Percentiles rank a stretch among this genome's conserved stretches.
Evolutionary conservation across 1,140 invertebrate genomes (phyloP).

Genomic region (Ceratina australensis): DNA sequence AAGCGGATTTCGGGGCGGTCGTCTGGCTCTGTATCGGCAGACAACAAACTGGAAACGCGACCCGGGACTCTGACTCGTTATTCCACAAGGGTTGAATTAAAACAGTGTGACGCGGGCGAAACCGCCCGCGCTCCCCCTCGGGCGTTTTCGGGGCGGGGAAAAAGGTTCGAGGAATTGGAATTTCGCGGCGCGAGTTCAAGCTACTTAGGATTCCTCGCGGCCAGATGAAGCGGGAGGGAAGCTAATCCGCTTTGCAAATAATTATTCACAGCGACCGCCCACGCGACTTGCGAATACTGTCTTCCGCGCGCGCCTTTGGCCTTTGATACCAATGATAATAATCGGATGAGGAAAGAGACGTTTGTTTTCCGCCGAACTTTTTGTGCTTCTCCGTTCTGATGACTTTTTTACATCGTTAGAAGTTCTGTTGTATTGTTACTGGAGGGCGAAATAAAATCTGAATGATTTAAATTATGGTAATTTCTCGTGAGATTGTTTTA

Average conservation of each 20-base stretch:
- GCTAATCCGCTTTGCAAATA: conserved; percentile 42
- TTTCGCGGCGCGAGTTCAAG: conserved; percentile 18
- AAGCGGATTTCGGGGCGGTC: conserved; percentile 58
- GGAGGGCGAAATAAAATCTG: background rate
- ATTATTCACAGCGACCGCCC: conserved; percentile 34
- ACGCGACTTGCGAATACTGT: background rate
- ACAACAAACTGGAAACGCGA: conserved; percentile 15
- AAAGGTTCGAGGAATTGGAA: conserved; percentile 7
- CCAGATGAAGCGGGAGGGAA: conserved; percentile 31
- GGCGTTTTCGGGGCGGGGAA: background rate
- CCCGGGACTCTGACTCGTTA: conserved; percentile 18
- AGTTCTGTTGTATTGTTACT: too few species aligned
- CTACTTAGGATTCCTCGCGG: conserved; percentile 29
- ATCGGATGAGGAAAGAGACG: too few species aligned
- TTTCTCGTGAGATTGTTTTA: too few species aligned
- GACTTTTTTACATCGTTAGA: too few species aligned
- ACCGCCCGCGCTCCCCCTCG: too few species aligned
- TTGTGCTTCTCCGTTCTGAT: too few species aligned
- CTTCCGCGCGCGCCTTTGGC: too few species aligned
- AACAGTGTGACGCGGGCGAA: conserved; percentile 3
- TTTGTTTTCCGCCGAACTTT: too few species aligned
- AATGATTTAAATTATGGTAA: background rate
- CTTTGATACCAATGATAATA: too few species aligned
- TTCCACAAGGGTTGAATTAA: conserved; percentile 27
- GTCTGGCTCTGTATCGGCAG: conserved; percentile 10